A percentile compares a stretch with the other conserved stretches of the same genome.
Conservation (phyloP, 2,888 invertebrate species). For the Bellardia pandia region DNA sequence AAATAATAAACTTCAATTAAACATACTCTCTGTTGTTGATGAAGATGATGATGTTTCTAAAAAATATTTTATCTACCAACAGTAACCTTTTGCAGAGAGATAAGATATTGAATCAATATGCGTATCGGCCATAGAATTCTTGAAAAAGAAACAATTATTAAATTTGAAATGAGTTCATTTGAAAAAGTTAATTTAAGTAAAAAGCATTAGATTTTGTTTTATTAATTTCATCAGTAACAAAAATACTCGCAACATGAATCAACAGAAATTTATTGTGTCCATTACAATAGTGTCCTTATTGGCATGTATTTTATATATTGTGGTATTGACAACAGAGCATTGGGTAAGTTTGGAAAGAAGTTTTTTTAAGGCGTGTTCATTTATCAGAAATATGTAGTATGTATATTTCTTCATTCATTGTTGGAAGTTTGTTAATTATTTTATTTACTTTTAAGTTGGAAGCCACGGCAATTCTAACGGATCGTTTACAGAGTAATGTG, state of each 20-base stretch:
- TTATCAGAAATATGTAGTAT: neutral
- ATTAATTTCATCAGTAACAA: neutral
- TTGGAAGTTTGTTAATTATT: neutral
- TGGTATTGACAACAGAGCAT: constrained; percentile 75
- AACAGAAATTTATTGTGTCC: constrained; percentile 74
- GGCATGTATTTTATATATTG: constrained; percentile 73
- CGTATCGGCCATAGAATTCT: constrained; percentile 8
- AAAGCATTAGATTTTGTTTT: neutral
- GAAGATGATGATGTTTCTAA: constrained; percentile 38
- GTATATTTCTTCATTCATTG: neutral
- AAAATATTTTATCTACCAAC: constrained; percentile 57
- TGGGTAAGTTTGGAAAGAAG: constrained; percentile 74
- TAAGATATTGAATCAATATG: constrained; percentile 67
- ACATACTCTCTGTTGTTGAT: neutral
- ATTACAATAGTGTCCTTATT: constrained; percentile 74
- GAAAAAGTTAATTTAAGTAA: constrained; percentile 10
- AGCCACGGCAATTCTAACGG: constrained; percentile 72
- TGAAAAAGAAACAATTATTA: neutral
- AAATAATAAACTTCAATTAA: too few species aligned
- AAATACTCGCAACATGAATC: constrained; percentile 61
- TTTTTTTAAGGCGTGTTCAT: neutral
- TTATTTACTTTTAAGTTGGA: constrained; percentile 68
- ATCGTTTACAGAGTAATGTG: constrained; percentile 71
- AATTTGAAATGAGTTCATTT: constrained; percentile 40
- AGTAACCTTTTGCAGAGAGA: constrained; percentile 48